These are phyloP conservation scores for Caenorhabditis latens DNA, from an alignment of 1,140 invertebrate genomes.

Conservation along the genomic window DNA sequence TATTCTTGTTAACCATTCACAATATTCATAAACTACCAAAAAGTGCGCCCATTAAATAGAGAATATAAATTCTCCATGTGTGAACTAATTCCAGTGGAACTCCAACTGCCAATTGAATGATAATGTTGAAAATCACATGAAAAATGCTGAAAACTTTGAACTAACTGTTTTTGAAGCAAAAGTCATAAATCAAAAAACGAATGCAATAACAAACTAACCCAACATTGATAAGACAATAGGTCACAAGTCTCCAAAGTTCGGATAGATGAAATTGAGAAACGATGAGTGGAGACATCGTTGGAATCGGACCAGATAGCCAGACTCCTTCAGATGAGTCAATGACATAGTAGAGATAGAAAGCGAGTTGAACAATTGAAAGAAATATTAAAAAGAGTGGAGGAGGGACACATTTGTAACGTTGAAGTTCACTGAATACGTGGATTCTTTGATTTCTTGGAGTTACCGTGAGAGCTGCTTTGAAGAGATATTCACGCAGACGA, in stretches of 20 bases:
- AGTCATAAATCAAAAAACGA: not conserved
- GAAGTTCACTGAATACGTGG: slow-evolving; percentile 64
- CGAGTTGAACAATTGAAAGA: slow-evolving; percentile 61
- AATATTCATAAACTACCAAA: slow-evolving; percentile 43
- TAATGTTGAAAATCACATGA: slow-evolving; percentile 90
- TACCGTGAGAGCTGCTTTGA: slow-evolving; percentile 66
- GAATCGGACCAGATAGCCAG: slow-evolving; percentile 61
- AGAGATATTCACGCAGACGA: slow-evolving; percentile 62
- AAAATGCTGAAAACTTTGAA: slow-evolving; percentile 47
- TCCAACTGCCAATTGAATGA: slow-evolving; percentile 91
- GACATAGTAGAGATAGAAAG: slow-evolving; percentile 67
- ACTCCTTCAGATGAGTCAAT: slow-evolving; percentile 62
- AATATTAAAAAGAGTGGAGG: slow-evolving; percentile 15
- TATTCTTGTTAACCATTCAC: not conserved
- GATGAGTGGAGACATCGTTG: slow-evolving; percentile 82
- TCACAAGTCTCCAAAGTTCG: slow-evolving; percentile 91
- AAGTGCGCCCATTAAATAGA: slow-evolving; percentile 67
- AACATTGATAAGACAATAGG: slow-evolving; percentile 96
- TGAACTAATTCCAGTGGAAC: slow-evolving; percentile 95
- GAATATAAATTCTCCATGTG: slow-evolving; percentile 78
- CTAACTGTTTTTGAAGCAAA: not conserved
- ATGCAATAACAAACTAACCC: slow-evolving; percentile 80
- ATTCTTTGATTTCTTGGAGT: slow-evolving; percentile 63
- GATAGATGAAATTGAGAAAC: slow-evolving; percentile 89
- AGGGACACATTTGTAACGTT: slow-evolving; percentile 56